phyloP scores from a whole-genome alignment of 2,797 vertebrate species.

The Phataginus tricuspis region DNA sequence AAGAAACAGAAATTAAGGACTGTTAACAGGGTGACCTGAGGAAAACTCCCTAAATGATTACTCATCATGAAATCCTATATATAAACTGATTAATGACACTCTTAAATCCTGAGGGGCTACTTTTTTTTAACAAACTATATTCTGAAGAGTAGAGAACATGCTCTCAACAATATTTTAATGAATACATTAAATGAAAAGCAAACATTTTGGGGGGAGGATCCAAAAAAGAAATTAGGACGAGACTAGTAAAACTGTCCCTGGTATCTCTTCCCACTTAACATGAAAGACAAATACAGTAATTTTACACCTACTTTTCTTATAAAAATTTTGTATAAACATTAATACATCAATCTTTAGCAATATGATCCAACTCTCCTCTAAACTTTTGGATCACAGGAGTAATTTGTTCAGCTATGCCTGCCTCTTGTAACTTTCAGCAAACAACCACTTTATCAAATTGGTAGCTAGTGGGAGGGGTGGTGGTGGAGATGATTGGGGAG shows the following conservation, averaged over 20 bases:
- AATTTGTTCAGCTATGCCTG: neutral
- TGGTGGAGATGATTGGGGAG: neutral
- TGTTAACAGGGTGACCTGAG: conserved; percentile 2
- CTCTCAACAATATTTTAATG: conserved; percentile 19
- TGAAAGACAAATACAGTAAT: conserved; percentile 42
- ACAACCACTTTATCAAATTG: neutral
- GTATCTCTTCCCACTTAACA: conserved; percentile 2
- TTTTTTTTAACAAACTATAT: neutral
- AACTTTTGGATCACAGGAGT: neutral
- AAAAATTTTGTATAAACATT: conserved; percentile 26
- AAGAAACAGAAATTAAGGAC: conserved; percentile 39
- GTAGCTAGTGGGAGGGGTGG: neutral
- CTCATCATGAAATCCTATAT: neutral
- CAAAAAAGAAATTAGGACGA: conserved; percentile 57
- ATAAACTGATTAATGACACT: neutral
- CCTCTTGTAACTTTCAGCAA: neutral
- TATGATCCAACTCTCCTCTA: neutral
- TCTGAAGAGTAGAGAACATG: conserved; percentile 38
- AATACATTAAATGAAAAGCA: conserved; percentile 32
- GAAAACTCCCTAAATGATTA: conserved; percentile 9
- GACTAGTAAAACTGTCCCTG: neutral
- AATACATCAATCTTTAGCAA: neutral
- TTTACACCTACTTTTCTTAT: conserved; percentile 28
- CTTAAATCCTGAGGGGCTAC: neutral
- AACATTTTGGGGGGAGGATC: neutral